These are phyloP conservation scores for Sebastes dallii DNA, from an alignment of 2,797 vertebrate genomes.

Conservation along the genomic window DNA sequence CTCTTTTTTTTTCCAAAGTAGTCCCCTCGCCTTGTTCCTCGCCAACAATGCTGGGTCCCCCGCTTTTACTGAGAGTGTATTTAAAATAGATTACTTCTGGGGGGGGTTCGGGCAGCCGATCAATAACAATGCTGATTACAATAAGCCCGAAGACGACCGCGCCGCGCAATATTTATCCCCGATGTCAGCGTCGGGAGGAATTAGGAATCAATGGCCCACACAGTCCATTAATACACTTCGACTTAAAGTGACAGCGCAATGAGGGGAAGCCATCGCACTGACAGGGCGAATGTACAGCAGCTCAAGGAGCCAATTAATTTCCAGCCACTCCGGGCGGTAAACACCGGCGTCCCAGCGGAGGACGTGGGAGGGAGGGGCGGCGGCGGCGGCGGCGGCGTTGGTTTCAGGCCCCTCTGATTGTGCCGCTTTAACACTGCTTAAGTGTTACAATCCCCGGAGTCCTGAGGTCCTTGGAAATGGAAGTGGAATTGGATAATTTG, in stretches of 20 bases:
- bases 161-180: conserved; percentile 87
- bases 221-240: conserved; percentile 90
- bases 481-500: conserved; percentile 31
- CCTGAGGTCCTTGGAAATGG: neutral
- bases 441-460: conserved; percentile 21
- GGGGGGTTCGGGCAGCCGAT: conserved; percentile 80
- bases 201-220: conserved; percentile 95
- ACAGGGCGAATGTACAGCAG: conserved; percentile 56
- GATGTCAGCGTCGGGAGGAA: conserved; percentile 85
- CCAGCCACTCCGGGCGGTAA: conserved; percentile 63
- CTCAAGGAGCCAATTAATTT: conserved; percentile 78
- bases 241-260: conserved; percentile 79
- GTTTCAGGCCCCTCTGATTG: conserved; percentile 42
- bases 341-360: conserved; percentile 51
- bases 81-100: conserved; percentile 93
- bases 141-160: conserved; percentile 84
- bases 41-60: conserved; percentile 49
- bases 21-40: neutral
- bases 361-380: conserved; percentile 11
- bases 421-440: conserved; percentile 27
- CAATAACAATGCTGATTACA: conserved; percentile 91
- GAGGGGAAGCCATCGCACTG: conserved; percentile 63
- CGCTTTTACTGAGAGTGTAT: conserved; percentile 79
- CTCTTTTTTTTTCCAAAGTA: neutral
- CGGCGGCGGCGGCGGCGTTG: neutral